phyloP scores from a whole-genome alignment of 1,140 invertebrate species.

The Lepidurus arcticus region DNA sequence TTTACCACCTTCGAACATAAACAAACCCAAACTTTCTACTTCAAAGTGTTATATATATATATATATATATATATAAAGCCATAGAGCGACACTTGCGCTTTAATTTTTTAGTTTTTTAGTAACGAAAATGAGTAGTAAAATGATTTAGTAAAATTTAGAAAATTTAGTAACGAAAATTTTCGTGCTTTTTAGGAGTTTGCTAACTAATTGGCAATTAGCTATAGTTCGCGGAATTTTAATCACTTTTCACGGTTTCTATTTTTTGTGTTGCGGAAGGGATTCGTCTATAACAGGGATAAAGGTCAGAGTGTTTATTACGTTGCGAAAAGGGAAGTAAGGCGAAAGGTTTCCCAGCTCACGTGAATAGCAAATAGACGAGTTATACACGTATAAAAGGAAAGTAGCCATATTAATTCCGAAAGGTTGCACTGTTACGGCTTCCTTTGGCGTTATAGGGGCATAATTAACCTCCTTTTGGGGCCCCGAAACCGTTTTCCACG shows the following conservation, averaged over 20 bases:
- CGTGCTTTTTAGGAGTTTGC: too few relatives aligned
- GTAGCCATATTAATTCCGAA: neutral
- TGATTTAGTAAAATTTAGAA: too few relatives aligned
- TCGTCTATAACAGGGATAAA: neutral
- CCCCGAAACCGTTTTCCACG: neutral
- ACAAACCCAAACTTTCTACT: too few relatives aligned
- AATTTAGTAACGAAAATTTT: too few relatives aligned
- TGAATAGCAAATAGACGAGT: neutral
- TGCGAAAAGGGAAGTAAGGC: neutral
- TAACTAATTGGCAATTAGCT: too few relatives aligned
- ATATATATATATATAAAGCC: too few relatives aligned
- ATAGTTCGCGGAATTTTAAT: too few relatives aligned
- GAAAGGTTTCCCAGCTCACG: conserved; percentile 20
- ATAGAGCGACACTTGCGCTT: too few relatives aligned
- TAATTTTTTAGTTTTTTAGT: too few relatives aligned
- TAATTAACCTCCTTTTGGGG: neutral
- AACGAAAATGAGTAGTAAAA: too few relatives aligned
- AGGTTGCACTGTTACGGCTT: neutral
- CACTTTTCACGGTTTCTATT: neutral
- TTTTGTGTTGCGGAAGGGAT: neutral
- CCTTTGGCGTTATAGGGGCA: neutral
- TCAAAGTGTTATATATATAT: too few relatives aligned
- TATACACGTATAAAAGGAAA: neutral
- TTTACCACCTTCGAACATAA: too few relatives aligned
- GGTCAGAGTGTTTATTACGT: neutral